phyloP scores from a whole-genome alignment of 2,113 vertebrate genomes.

The Microtus richardsoni region DNA sequence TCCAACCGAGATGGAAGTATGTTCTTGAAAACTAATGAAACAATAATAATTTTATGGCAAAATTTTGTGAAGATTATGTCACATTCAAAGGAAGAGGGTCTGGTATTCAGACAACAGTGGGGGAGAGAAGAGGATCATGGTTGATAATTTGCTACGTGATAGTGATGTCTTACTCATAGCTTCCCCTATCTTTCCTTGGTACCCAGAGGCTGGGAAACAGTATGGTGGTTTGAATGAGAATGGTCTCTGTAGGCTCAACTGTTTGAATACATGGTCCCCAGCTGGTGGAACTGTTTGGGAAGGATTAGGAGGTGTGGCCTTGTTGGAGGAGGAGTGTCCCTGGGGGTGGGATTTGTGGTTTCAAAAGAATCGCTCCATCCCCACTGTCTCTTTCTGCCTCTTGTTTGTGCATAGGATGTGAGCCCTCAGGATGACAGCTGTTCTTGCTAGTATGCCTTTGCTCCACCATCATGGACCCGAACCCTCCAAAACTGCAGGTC shows the following conservation, averaged over 20 bases:
- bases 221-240: background rate
- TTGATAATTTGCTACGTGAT: background rate
- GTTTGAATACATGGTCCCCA: background rate
- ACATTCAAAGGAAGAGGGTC: background rate
- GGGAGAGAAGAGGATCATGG: background rate
- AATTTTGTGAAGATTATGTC: constrained; percentile 46
- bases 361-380: background rate
- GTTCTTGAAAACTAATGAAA: constrained; percentile 52
- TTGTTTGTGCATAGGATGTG: background rate
- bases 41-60: constrained; percentile 30
- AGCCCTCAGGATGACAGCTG: background rate
- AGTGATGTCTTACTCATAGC: background rate
- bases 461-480: background rate
- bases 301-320: background rate
- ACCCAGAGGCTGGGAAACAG: background rate
- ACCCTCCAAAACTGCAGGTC: background rate
- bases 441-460: background rate
- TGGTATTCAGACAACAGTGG: background rate
- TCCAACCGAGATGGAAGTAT: background rate
- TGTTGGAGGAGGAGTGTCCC: background rate
- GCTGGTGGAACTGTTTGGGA: background rate
- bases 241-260: background rate
- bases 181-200: background rate
- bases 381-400: background rate
- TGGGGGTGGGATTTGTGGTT: background rate